Percentiles rank a stretch among this genome's conserved stretches.
Conservation (phyloP, 2,888 invertebrate species). For the Ceriagrion tenellum region DNA sequence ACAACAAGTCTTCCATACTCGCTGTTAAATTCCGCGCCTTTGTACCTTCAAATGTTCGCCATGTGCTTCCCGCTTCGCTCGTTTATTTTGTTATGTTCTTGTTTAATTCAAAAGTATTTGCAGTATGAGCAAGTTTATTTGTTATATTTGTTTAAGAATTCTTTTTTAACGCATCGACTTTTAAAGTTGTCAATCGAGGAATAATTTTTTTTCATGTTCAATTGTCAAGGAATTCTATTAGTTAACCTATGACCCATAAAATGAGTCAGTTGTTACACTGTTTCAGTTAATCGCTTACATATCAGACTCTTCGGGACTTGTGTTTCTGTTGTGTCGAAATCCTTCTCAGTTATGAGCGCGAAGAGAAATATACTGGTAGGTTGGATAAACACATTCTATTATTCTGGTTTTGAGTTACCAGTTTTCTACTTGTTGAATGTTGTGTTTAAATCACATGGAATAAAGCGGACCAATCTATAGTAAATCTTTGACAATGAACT, state of each 20-base stretch:
- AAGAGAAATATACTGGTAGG: slow-evolving; percentile 17
- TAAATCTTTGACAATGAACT: background rate
- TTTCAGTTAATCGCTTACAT: background rate
- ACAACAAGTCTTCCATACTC: background rate
- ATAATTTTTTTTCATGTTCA: background rate
- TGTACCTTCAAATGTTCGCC: background rate
- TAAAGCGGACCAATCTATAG: background rate
- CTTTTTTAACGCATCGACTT: no score
- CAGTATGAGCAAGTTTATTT: background rate
- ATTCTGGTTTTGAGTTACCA: background rate
- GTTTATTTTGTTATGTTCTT: slow-evolving; percentile 21
- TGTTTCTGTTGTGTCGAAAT: no score
- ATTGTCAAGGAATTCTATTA: background rate
- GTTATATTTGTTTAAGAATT: background rate
- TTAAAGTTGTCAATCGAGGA: background rate
- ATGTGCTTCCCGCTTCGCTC: background rate
- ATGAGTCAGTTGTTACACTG: background rate
- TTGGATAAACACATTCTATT: background rate
- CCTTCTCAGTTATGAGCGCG: background rate
- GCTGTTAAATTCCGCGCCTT: slow-evolving; percentile 23
- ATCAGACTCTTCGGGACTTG: no score
- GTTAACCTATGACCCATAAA: slow-evolving; percentile 41
- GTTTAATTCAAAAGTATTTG: background rate
- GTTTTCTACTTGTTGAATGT: background rate
- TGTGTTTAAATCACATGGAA: background rate